Conservation (phyloP, 2,888 invertebrate genomes). For the Gymnoscelis rufifasciata region DNA sequence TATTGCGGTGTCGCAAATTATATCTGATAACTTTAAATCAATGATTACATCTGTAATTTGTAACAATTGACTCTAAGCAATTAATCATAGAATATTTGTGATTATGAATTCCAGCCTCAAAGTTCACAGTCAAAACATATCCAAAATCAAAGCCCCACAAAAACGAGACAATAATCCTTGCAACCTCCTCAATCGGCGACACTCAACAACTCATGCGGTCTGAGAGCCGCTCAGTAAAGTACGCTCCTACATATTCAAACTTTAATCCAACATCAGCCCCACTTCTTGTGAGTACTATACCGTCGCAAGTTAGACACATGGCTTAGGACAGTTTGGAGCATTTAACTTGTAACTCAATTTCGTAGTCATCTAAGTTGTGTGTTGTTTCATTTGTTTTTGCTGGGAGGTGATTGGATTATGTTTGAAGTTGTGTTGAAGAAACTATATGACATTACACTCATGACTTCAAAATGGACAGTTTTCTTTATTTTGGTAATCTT, state of each 20-base stretch:
- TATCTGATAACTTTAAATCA: too few species aligned
- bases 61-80: too few species aligned
- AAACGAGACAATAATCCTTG: constrained; percentile 19
- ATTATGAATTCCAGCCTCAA: too few species aligned
- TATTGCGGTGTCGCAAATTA: too few species aligned
- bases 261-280: constrained; percentile 68
- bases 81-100: too few species aligned
- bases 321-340: constrained; percentile 21
- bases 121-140: too few species aligned
- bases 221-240: constrained; percentile 34
- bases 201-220: constrained; percentile 21
- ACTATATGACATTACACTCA: too few species aligned
- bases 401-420: background rate
- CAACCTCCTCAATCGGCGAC: constrained; percentile 17
- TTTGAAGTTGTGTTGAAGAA: too few species aligned
- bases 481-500: too few species aligned
- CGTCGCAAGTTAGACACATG: constrained; percentile 20
- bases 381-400: constrained; percentile 1
- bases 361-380: constrained; percentile 9
- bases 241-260: constrained; percentile 61
- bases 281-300: constrained; percentile 38
- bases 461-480: too few species aligned
- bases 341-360: constrained; percentile 22
- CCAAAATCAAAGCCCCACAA: background rate
- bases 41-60: too few species aligned